Evolutionary conservation across 2,113 vertebrate genomes (phyloP).

Genomic region (Talpa occidentalis): DNA sequence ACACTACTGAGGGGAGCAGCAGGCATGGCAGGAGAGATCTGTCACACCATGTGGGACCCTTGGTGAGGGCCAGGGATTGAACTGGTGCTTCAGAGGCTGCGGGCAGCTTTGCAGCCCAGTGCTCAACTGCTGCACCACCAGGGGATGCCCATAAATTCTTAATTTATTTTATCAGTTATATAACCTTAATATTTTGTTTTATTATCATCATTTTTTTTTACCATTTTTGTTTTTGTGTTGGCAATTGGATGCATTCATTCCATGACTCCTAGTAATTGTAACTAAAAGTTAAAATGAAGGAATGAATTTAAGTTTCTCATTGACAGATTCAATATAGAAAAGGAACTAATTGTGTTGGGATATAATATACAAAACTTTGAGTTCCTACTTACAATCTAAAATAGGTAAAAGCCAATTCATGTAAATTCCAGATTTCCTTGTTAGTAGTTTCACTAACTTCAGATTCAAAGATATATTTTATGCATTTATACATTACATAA

Average conservation of each 20-base stretch:
- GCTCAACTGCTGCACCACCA: too few species aligned
- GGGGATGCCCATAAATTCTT: too few species aligned
- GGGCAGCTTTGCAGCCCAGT: too few species aligned
- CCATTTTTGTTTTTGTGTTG: background rate
- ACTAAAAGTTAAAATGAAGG: background rate
- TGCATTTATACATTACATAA: background rate
- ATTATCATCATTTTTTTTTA: background rate
- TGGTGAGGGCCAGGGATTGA: too few species aligned
- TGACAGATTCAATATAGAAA: background rate
- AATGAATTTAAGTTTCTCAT: background rate
- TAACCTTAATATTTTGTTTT: background rate
- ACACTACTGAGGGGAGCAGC: too few species aligned
- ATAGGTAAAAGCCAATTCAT: background rate
- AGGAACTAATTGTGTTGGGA: background rate
- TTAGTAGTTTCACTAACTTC: background rate
- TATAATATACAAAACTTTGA: background rate
- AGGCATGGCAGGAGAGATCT: too few species aligned
- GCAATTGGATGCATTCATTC: background rate
- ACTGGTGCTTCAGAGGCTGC: too few species aligned
- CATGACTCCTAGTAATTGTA: background rate
- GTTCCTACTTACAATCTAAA: background rate
- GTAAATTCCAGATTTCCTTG: background rate
- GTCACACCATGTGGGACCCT: too few species aligned
- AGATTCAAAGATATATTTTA: background rate
- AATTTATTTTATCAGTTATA: background rate